A percentile compares a stretch with the other conserved stretches of the same genome.
Conservation (phyloP, 2,888 invertebrate species). For the Petrolisthes cinctipes region DNA sequence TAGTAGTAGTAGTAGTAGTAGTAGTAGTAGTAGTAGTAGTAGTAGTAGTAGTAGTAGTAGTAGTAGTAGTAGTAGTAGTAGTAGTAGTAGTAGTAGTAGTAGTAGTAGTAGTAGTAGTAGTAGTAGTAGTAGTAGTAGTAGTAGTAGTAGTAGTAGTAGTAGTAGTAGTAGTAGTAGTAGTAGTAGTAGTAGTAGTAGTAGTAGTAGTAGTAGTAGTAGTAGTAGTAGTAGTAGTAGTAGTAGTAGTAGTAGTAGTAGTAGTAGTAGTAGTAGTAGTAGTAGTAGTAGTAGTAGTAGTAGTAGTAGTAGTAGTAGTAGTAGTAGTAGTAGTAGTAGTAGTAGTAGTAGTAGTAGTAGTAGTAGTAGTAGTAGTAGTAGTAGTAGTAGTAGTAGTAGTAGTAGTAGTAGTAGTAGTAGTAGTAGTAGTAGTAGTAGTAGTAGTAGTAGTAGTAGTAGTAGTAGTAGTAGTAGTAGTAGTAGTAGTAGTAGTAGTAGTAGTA, state of each 20-base stretch:
- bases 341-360: too few species aligned
- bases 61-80: conserved; percentile 22
- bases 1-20: conserved; percentile 29
- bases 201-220: conserved; percentile 5
- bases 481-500: too few species aligned
- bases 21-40: conserved; percentile 20
- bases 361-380: too few species aligned
- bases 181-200: conserved; percentile 32
- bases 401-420: too few species aligned
- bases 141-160: conserved; percentile 28
- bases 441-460: too few species aligned
- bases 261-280: conserved; percentile 25
- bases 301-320: too few species aligned
- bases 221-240: conserved; percentile 27
- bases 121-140: conserved; percentile 27
- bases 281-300: conserved; percentile 26
- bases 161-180: conserved; percentile 30
- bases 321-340: too few species aligned
- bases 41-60: conserved; percentile 29
- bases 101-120: conserved; percentile 25
- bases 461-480: too few species aligned
- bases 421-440: too few species aligned
- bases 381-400: too few species aligned
- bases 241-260: conserved; percentile 31
- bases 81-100: conserved; percentile 27